phyloP scores from a whole-genome alignment of 2,888 invertebrate genomes.

The Lymantria monacha region DNA sequence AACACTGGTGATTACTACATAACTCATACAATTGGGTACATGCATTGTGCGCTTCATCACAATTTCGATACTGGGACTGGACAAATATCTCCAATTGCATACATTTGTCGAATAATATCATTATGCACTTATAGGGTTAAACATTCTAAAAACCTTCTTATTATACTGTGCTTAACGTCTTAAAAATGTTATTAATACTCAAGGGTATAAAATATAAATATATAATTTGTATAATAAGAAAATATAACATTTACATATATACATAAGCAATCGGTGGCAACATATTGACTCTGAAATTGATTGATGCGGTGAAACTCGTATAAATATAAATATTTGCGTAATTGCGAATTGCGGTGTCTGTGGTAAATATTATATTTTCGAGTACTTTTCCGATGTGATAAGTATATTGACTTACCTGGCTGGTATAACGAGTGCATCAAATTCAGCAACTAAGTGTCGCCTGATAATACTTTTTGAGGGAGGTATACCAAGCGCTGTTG shows the following conservation, averaged over 20 bases:
- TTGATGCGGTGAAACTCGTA: conserved; percentile 20
- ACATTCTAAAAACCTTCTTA: conserved; percentile 19
- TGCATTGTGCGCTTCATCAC: conserved; percentile 49
- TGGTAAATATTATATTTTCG: conserved; percentile 52
- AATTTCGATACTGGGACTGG: conserved; percentile 1
- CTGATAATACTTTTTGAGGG: conserved; percentile 96
- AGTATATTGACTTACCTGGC: conserved; percentile 86
- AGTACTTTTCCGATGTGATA: conserved; percentile 10
- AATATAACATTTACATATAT: conserved; percentile 45
- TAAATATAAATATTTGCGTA: conserved; percentile 10
- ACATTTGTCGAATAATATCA: conserved; percentile 13
- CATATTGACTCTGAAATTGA: conserved; percentile 20
- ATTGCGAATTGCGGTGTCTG: conserved; percentile 14
- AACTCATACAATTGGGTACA: conserved; percentile 37
- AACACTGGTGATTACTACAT: conserved; percentile 44
- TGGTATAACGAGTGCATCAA: conserved; percentile 94
- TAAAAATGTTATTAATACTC: conserved; percentile 18
- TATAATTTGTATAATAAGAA: conserved; percentile 25
- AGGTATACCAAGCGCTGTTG: conserved; percentile 95
- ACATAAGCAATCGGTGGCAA: conserved; percentile 13
- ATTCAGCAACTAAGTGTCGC: conserved; percentile 94
- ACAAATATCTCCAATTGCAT: conserved; percentile 17
- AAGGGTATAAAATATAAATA: conserved; percentile 17
- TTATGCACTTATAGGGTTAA: conserved; percentile 20
- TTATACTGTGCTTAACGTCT: conserved; percentile 26